These are phyloP conservation scores for Pelvicachromis taeniatus DNA, from an alignment of 2,113 vertebrate species.

Conservation along the genomic window DNA sequence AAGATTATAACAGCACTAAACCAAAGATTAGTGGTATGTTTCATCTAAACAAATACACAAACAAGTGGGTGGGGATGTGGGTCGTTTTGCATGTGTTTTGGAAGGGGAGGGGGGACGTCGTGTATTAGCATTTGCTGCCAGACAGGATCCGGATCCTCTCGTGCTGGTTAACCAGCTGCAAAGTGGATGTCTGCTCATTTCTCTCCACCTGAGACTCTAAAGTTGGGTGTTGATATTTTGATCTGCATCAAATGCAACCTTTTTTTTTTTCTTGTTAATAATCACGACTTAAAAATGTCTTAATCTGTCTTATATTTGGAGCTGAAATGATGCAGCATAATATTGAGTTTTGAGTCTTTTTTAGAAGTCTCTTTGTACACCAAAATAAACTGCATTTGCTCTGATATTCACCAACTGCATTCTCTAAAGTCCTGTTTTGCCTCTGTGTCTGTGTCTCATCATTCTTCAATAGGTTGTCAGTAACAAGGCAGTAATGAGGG, in stretches of 20 bases:
- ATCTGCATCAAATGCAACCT: background rate
- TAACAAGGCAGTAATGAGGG: slow-evolving; percentile 80
- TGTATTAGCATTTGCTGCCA: background rate
- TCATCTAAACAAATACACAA: background rate
- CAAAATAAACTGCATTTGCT: background rate
- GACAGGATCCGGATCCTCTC: slow-evolving; percentile 19
- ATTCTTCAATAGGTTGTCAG: slow-evolving; percentile 49
- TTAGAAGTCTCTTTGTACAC: background rate
- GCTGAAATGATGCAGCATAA: background rate
- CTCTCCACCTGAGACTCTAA: background rate
- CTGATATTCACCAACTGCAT: background rate
- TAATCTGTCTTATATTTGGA: background rate
- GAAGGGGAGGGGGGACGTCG: background rate
- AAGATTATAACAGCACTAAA: background rate
- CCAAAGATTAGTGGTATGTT: background rate
- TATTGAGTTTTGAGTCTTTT: background rate
- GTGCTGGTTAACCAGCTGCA: slow-evolving; percentile 13
- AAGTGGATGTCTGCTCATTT: background rate
- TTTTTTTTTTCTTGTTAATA: background rate
- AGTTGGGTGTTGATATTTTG: background rate
- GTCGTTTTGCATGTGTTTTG: background rate
- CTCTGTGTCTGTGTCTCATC: background rate
- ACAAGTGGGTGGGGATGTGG: background rate
- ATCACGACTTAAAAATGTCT: background rate
- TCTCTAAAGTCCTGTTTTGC: background rate